Evolutionary conservation across 1,140 invertebrate genomes (phyloP), one percentile per base, ranked within the genome.

Genomic region (Calliphora vicina): DNA sequence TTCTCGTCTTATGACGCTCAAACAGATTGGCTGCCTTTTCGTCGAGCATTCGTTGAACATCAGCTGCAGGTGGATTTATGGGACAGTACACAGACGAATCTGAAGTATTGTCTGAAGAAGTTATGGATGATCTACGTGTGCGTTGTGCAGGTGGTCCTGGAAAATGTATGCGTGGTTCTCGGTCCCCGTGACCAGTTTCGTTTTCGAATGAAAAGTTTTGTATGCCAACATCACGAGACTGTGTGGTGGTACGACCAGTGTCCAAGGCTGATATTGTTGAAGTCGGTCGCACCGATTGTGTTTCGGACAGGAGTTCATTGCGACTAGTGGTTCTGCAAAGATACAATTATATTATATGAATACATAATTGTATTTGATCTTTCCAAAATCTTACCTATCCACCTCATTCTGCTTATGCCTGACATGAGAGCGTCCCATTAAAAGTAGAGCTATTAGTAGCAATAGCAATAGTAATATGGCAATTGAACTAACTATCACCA

Each of bases 391-490:
- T 81, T 27, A 27, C 83, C 57, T 45, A 25, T 81, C 43, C 0
- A 23, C 23, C 83, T 89, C 2, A 83, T 85, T n/a, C 85, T 85
- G 42, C 84, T 91, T 88, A 87, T 93, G 94, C 61, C 92, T 83
- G 90, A 82, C 76, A 85, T 94, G 94, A 1, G 93, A 92, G 12
- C 94, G 85, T 20, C 93, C 87, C 72, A 95, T 92, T 0, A 92
- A 89, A n/a, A 96, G 86, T 20, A 95, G 91, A 0, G 92, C 91
- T 1, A 95, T 84, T 2, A 96, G 86, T 1, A 95, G 87, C 1
- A 94, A 87, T 73, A 96, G 85, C 0, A 96, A 86, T 13, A 95
- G 86, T 0, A 95, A 84, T 0, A 93, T 93, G 8, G 93, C 91
- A 43, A 93, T 82, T 0, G 92, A 92, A 86, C 91, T 92, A 0